phyloP scores from a whole-genome alignment of 2,888 invertebrate genomes.

The Pocota personata region DNA sequence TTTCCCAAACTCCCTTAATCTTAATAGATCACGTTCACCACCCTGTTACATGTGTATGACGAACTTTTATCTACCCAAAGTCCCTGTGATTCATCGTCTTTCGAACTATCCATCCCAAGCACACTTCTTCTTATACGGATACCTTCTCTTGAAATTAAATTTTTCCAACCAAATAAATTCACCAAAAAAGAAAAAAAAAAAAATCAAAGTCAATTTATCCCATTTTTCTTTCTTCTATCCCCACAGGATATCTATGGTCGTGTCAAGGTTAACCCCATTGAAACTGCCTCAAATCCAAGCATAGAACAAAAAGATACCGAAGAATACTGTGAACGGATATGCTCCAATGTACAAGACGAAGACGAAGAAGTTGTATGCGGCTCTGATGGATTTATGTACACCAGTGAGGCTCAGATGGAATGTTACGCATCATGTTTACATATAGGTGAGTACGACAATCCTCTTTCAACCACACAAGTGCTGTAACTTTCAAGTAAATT shows the following conservation, averaged over 20 bases:
- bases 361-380: slow-evolving; percentile 81
- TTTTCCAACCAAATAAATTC: not conserved
- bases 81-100: not conserved
- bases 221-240: not conserved
- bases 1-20: not conserved
- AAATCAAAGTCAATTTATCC: not conserved
- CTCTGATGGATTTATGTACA: slow-evolving; percentile 81
- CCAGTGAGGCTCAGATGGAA: slow-evolving; percentile 81
- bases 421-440: slow-evolving; percentile 81
- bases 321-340: slow-evolving; percentile 80
- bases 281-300: slow-evolving; percentile 53
- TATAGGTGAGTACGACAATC: slow-evolving; percentile 78
- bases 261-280: slow-evolving; percentile 63
- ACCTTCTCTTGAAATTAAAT: not conserved
- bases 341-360: slow-evolving; percentile 81
- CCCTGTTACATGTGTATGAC: not conserved
- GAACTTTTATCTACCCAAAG: not conserved
- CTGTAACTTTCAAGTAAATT: slow-evolving; percentile 30
- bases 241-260: slow-evolving; percentile 76
- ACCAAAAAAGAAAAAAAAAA: not conserved
- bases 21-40: not conserved
- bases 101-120: not conserved
- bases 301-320: slow-evolving; percentile 78
- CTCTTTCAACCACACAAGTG: not conserved
- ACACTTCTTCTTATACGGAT: too few species aligned